Base-by-base conservation (phyloP, 2,888 invertebrate species). In the Aporophyla lueneburgensis region DNA sequence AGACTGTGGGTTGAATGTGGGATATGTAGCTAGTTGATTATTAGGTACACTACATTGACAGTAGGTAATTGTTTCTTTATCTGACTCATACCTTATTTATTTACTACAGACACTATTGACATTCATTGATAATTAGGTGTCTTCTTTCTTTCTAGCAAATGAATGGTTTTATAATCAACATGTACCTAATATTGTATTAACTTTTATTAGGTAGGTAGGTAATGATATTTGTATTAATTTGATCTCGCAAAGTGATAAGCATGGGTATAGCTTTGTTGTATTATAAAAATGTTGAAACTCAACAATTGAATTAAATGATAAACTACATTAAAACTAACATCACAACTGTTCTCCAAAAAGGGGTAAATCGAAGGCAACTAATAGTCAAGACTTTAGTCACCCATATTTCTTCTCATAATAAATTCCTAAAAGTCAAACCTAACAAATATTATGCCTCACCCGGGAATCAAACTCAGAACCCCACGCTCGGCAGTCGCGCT, bases 71-170 rank as follows among this genome's bases (percentile, higher is more conserved):
- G 72, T 78, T 19, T 19, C 33, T 65, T 4, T 0, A 51, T 9
- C 53, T 73, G 80, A 79, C 56, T 79, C 78, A 78, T 62, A 43
- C 40, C 40, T 62, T 46, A 59, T 63, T 43, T 40, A 54, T 66
- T 54, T 27, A 51, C 10, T 54, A 59, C 43, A 53, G 43, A 27
- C 33, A 21, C 7, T 72, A 78, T 73, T 68, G 54, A 74, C 27
- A 66, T 51, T 66, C 49, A 54, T 54, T 51, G 56, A 69, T 66
- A 67, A 58, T 12, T 56, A 33, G 33, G 33, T 33, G 43, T 5
- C 33, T 69, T 43, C 14, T 46, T 58, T 27, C 1, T 53, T 53
- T 56, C 1, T 53, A 12, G 27, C 19, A 56, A 65, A 56, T 49
- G 0, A 69, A 74, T 56, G 49, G 40, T 59, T 53, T 65, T 62